Conservation (phyloP, 2,797 vertebrate genomes). For the Gouania willdenowi region DNA sequence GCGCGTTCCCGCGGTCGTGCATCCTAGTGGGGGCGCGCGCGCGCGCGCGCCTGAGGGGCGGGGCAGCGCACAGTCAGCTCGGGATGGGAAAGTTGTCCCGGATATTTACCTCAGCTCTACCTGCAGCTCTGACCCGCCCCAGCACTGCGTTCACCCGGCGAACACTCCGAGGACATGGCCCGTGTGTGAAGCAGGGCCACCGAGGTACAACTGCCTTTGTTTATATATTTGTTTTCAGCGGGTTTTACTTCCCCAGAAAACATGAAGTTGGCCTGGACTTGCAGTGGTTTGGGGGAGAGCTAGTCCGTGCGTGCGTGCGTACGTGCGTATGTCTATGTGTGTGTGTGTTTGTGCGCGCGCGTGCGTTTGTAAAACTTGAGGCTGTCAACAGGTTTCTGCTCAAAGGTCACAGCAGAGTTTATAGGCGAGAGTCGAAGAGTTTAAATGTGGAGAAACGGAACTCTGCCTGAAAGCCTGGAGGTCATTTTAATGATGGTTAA, state of each 20-base stretch:
- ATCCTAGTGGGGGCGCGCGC: slow-evolving; percentile 39
- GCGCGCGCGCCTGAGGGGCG: slow-evolving; percentile 61
- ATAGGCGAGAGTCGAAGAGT: slow-evolving; percentile 1
- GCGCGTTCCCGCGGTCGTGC: slow-evolving; percentile 10
- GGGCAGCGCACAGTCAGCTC: slow-evolving; percentile 48
- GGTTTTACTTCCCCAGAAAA: slow-evolving; percentile 8
- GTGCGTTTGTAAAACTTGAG: slow-evolving; percentile 48
- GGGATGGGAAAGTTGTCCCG: slow-evolving; percentile 68
- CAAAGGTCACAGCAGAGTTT: slow-evolving; percentile 49
- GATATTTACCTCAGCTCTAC: slow-evolving; percentile 72
- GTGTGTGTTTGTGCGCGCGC: slow-evolving; percentile 33
- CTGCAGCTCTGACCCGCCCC: slow-evolving; percentile 45
- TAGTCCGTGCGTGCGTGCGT: slow-evolving; percentile 21
- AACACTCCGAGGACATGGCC: slow-evolving; percentile 17
- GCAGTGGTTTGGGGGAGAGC: slow-evolving; percentile 37
- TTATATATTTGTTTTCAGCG: neutral
- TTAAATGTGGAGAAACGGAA: slow-evolving; percentile 8
- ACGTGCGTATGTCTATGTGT: slow-evolving; percentile 62
- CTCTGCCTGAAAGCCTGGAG: too few relatives aligned
- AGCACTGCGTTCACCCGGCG: slow-evolving; percentile 17
- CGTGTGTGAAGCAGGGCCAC: slow-evolving; percentile 31
- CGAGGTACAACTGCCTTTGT: slow-evolving; percentile 44
- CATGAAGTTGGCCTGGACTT: slow-evolving; percentile 12
- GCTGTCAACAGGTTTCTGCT: slow-evolving; percentile 67
- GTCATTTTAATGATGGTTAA: too few relatives aligned